Evolutionary conservation across 2,113 vertebrate genomes (phyloP), one percentile per base, ranked within the genome.

Genomic region (Callochromis pleurospilus): DNA sequence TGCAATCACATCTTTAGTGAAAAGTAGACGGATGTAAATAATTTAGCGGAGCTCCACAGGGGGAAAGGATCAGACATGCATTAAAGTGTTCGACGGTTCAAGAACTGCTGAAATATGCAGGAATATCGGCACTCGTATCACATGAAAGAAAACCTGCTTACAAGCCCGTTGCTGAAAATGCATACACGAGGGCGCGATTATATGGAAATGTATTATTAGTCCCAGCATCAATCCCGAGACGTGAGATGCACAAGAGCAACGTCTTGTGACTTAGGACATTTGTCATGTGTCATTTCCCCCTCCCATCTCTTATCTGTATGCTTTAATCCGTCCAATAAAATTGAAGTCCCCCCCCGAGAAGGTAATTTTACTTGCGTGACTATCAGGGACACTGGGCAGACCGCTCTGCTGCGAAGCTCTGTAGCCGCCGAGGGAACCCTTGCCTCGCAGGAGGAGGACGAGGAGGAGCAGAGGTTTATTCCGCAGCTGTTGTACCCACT

Each of bases 401-500:
- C 0, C 5, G 21, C 51, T 81, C 36, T 55, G 68, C 38, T 45
- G 62, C 36, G 21, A 31, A 47, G 47, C 38, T 81, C 79, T 33
- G 55, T 3, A 26, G 62, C 70, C 36, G 51, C 60, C 36, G n/a
- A 26, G 88, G 90, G 84, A 88, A 70, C 42, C n/a, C 17, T 84
- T 10, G 47, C 80, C 75, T 65, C 11, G 15, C 53, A 54, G 54
- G 62, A 53, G 68, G 33, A 65, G 0, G 17, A 62, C 2, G 9
- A 36, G 6, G 58, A 51, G 73, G 53, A 45, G 73, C 56, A 31
- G 15, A 38, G 65, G 51, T 82, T 91, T 88, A 62, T 53, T 82
- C 24, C 40, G 17, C 82, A 79, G 87, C 84, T 86, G 53, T 86
- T 83, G 79, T 82, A 36, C 80, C 53, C 85, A 42, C 90, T 82